Evolutionary conservation across 2,113 vertebrate genomes (phyloP), one percentile per base, ranked within the genome.

Genomic region (Hyperoodon ampullatus): DNA sequence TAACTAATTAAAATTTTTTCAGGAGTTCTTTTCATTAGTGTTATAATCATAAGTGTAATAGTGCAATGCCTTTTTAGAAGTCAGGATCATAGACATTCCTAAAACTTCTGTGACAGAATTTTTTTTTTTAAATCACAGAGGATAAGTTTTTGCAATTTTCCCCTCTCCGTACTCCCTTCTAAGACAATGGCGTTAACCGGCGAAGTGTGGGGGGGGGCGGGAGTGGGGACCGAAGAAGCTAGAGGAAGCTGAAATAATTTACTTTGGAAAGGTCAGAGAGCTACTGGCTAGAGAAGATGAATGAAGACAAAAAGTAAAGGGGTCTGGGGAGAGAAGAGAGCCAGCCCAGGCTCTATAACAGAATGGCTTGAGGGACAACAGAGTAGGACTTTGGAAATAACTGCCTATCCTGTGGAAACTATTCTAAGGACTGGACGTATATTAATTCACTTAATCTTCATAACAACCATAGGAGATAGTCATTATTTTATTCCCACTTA

Each of bases 201-300:
- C 28, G 71, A 90, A 71, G 30, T 58, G 30, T 8, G 35, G 4
- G 50, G 5, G 50, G 5, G 50, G 1, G 50, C 1, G 50, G 0
- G 26, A 35, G 28, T 0, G 6, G 8, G 6, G 61, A 47, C 90
- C 53, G 55, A 35, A 81, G 35, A 95, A 44, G 42, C 60, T 60
- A 39, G 33, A 90, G 39, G 24, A 93, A 42, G 35, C 72, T 71
- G 47, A 80, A 85, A 33, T 28, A 55, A 74, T 70, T 85, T 44
- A 83, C 81, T 93, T 81, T 39, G 66, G 78, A 91, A 96, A 93
- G 66, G 72, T 86, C 83, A 60, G 15, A 66, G 53, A 89, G 61
- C 72, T 55, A 2, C 35, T 77, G 63, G 42, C 28, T 42, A 88
- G 77, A 82, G n/a, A 77, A 94, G 94, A 90, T 83, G 47, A 88